Conservation (phyloP, 1,140 invertebrate genomes). For the Phocides pigmalion region DNA sequence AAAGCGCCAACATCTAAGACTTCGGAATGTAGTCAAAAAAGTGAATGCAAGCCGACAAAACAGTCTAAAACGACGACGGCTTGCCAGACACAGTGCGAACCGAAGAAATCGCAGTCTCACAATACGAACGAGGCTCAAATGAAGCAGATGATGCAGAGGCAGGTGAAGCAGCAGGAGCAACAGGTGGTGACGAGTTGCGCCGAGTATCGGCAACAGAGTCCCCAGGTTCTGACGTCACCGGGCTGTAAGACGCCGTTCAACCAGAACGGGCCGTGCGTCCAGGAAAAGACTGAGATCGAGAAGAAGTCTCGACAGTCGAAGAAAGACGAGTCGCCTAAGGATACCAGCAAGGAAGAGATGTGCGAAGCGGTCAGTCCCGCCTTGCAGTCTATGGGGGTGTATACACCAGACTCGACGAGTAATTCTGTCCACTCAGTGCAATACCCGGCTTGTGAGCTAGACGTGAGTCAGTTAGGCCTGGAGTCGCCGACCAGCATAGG, state of each 20-base stretch:
- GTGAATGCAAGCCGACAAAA: slow-evolving; percentile 74
- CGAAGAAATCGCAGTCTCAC: slow-evolving; percentile 67
- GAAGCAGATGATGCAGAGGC: slow-evolving; percentile 80
- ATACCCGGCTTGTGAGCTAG: slow-evolving; percentile 91
- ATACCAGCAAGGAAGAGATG: slow-evolving; percentile 80
- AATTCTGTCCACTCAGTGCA: slow-evolving; percentile 93
- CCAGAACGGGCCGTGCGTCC: slow-evolving; percentile 65
- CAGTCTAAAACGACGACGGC: slow-evolving; percentile 79
- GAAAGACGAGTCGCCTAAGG: slow-evolving; percentile 80
- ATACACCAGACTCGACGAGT: slow-evolving; percentile 92
- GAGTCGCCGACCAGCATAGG: slow-evolving; percentile 95
- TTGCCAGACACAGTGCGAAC: slow-evolving; percentile 80
- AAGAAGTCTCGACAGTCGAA: slow-evolving; percentile 84
- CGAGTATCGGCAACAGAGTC: slow-evolving; percentile 70
- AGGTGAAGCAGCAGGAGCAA: slow-evolving; percentile 62
- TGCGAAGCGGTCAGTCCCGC: slow-evolving; percentile 85
- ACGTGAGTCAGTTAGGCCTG: slow-evolving; percentile 92
- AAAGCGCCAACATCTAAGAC: slow-evolving; percentile 68
- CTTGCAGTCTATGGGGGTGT: slow-evolving; percentile 91
- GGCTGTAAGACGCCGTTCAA: slow-evolving; percentile 70
- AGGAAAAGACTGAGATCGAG: slow-evolving; percentile 78
- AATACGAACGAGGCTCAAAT: slow-evolving; percentile 67
- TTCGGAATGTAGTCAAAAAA: slow-evolving; percentile 75
- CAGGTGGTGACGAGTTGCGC: slow-evolving; percentile 64
- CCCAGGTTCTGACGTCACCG: slow-evolving; percentile 68